Evolutionary conservation across 2,888 invertebrate genomes (phyloP).

Genomic region (Patella caerulea): DNA sequence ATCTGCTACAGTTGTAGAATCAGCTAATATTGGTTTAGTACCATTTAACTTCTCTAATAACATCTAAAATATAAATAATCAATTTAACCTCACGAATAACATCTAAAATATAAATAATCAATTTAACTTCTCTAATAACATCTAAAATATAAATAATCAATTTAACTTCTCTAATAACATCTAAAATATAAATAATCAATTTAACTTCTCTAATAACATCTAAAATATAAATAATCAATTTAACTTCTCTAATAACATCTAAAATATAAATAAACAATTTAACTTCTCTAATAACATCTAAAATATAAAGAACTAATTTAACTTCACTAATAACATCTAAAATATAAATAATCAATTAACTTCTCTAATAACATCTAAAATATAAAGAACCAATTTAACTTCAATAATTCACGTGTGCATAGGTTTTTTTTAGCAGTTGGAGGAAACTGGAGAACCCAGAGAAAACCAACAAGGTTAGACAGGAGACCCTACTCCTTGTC

Average conservation of each 20-base stretch:
- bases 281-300: neutral
- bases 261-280: too few species aligned
- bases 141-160: neutral
- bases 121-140: neutral
- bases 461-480: too few species aligned
- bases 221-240: neutral
- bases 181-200: constrained; percentile 70
- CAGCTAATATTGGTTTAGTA: constrained; percentile 70
- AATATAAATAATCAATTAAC: constrained; percentile 23
- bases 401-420: too few species aligned
- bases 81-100: neutral
- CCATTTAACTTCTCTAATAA: constrained; percentile 90
- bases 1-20: constrained; percentile 76
- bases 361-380: neutral
- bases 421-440: too few species aligned
- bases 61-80: constrained; percentile 77
- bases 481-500: too few species aligned
- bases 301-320: neutral
- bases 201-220: neutral
- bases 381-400: neutral
- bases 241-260: neutral
- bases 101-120: neutral
- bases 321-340: constrained; percentile 90
- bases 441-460: too few species aligned
- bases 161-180: constrained; percentile 88